Conservation (phyloP, 2,888 invertebrate genomes). For the Chaetoderma sp. region DNA sequence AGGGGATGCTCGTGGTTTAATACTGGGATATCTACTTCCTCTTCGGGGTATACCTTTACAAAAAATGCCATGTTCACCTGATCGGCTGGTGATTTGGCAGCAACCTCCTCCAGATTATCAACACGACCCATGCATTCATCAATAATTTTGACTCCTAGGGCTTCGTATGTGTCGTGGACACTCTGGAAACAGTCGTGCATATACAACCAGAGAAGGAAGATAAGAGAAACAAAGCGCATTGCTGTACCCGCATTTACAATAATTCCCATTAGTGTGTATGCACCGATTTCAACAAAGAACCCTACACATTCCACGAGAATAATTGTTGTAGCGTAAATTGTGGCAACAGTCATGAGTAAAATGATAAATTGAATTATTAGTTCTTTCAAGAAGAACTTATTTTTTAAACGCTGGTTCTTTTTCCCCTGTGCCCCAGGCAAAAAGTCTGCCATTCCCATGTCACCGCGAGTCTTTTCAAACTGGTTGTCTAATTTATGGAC, state of each 20-base stretch:
- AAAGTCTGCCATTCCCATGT: neutral
- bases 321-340: slow-evolving; percentile 11
- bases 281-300: slow-evolving; percentile 35
- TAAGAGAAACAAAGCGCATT: slow-evolving; percentile 34
- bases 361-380: neutral
- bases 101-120: slow-evolving; percentile 29
- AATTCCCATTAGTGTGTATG: slow-evolving; percentile 38
- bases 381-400: neutral
- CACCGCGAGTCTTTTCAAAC: neutral
- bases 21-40: neutral
- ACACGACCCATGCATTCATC: slow-evolving; percentile 29
- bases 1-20: neutral
- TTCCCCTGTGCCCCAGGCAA: neutral
- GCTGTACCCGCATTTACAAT: slow-evolving; percentile 27
- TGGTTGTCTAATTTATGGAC: neutral
- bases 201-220: slow-evolving; percentile 38
- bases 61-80: neutral
- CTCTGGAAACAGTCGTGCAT: slow-evolving; percentile 43
- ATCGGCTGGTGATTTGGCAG: neutral
- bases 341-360: neutral
- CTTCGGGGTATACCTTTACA: neutral
- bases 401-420: neutral
- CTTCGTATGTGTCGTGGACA: slow-evolving; percentile 44
- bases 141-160: slow-evolving; percentile 39
- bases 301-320: slow-evolving; percentile 41